Evolutionary conservation across 2,113 vertebrate genomes (phyloP), one percentile per base, ranked within the genome.

Genomic region (Crotalus helleri): DNA sequence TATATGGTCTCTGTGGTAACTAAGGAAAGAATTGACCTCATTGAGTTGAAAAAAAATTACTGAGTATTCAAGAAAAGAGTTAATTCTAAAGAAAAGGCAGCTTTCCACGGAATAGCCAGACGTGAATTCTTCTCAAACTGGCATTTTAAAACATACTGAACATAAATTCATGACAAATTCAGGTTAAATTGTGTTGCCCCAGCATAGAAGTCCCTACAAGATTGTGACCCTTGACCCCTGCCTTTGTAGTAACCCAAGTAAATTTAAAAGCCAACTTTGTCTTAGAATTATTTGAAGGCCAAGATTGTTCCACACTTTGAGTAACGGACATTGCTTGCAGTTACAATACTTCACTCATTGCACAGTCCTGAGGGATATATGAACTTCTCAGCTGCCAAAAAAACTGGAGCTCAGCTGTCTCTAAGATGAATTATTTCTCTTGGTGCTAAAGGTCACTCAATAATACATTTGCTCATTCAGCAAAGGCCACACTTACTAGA

Each of bases 241-340:
- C 8, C 19, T 92, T 29, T 53, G 57, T 49, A 87, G 85, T 19
- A n/a, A 44, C 33, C 44, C 46, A 59, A 33, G 29, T 87, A 29
- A 61, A 88, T 0, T 44, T 44, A 59, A 74, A 46, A 55, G 8
- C 17, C 17, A n/a, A n/a, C 64, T 85, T 44, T 85, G 39, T 58
- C 10, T 54, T 59, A 85, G 54, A 46, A 81, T 58, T 33, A 3
- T 85, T 85, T 92, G 88, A 92, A 92, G 64, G 81, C 5, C 64
- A 92, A 44, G 23, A 26, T 24, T 74, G 44, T 96, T 94, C 93
- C 95, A 89, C 95, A 96, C 91, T 0, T 0, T 95, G 94, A 96
- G 93, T 94, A 96, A 58, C 92, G 90, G 86, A 91, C 96, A 94
- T 93, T 96, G 93, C 94, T 92, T 95, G 61, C 61, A 85, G n/a